phyloP scores from a whole-genome alignment of 2,113 vertebrate species.

The Alligator sinensis region DNA sequence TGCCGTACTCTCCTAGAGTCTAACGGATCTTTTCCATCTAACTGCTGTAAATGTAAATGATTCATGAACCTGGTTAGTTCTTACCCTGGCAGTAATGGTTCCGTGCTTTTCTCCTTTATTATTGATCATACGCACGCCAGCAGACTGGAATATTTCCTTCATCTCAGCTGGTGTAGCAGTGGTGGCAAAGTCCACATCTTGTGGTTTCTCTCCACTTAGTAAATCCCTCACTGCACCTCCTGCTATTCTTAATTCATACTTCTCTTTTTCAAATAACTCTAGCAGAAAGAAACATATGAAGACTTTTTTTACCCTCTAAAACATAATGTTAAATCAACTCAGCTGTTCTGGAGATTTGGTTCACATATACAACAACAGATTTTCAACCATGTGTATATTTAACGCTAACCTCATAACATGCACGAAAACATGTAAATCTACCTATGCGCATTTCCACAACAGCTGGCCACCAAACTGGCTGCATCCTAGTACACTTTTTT shows the following conservation, averaged over 20 bases:
- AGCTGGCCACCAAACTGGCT: not conserved
- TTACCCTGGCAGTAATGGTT: slow-evolving; percentile 95
- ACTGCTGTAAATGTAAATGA: not conserved
- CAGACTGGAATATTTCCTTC: slow-evolving; percentile 90
- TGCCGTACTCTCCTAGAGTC: not conserved
- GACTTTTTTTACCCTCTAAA: not conserved
- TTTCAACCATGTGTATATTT: not conserved
- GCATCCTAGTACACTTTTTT: not conserved
- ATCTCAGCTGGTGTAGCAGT: slow-evolving; percentile 93
- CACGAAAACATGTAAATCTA: not conserved
- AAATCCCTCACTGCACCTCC: slow-evolving; percentile 96
- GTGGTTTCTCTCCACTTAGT: slow-evolving; percentile 87
- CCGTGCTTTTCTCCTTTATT: slow-evolving; percentile 97
- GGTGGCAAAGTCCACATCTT: slow-evolving; percentile 96
- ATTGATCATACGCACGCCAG: slow-evolving; percentile 93
- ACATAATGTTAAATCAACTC: not conserved
- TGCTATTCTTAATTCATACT: slow-evolving; percentile 92
- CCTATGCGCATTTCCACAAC: not conserved
- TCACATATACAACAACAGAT: not conserved
- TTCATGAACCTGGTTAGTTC: not conserved
- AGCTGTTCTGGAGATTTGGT: not conserved
- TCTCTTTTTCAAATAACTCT: slow-evolving; percentile 92
- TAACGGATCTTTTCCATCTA: not conserved
- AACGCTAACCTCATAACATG: too few species aligned
- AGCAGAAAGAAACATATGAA: not conserved